Conservation (phyloP, 2,888 invertebrate genomes). For the Pyrocoelia pectoralis region DNA sequence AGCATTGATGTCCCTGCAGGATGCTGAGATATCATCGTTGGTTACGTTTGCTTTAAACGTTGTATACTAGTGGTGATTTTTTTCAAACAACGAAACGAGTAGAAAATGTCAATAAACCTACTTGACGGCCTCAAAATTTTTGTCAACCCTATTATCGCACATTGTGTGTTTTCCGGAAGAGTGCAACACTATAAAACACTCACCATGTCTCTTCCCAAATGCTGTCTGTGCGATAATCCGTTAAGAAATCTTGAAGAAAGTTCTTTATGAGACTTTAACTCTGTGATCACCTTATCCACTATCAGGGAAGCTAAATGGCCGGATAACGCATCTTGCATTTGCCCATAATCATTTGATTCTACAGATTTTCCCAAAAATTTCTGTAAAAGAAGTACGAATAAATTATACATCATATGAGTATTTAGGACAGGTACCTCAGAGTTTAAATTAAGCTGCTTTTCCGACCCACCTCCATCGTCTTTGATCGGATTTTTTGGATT, state of each 20-base stretch:
- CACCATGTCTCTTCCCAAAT: conserved; percentile 40
- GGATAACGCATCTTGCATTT: conserved; percentile 44
- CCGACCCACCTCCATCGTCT: neutral
- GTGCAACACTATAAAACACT: too few relatives aligned
- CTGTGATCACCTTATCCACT: conserved; percentile 40
- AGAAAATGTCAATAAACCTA: too few relatives aligned
- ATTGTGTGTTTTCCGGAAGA: too few relatives aligned
- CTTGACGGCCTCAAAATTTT: too few relatives aligned
- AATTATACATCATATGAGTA: too few relatives aligned
- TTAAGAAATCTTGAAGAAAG: conserved; percentile 40
- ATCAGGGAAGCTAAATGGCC: conserved; percentile 45
- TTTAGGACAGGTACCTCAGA: too few relatives aligned
- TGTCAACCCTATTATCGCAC: too few relatives aligned
- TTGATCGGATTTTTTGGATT: neutral
- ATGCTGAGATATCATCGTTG: too few relatives aligned
- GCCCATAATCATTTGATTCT: conserved; percentile 1
- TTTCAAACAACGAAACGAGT: too few relatives aligned
- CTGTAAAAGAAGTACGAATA: neutral
- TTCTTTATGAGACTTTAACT: conserved; percentile 37
- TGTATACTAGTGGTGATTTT: too few relatives aligned
- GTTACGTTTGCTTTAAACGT: too few relatives aligned
- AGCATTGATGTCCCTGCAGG: too few relatives aligned
- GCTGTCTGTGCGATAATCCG: conserved; percentile 34
- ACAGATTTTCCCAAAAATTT: neutral
- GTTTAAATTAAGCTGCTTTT: neutral